Evolutionary conservation across 1,140 invertebrate species (phyloP).

Genomic region (Drosophila micromelanica): DNA sequence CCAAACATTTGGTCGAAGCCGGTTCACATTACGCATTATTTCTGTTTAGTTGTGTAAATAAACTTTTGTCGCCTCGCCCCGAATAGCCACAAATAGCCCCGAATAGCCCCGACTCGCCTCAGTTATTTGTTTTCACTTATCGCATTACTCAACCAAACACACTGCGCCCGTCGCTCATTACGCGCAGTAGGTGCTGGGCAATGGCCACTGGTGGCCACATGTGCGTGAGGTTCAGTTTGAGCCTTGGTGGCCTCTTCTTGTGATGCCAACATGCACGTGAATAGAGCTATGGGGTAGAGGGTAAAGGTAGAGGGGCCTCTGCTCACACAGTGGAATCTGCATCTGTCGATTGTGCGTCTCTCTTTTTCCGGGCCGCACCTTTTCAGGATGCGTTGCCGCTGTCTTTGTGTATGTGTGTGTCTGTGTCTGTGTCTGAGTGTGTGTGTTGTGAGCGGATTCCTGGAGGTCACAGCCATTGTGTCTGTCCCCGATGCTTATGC

Average conservation of each 20-base stretch:
- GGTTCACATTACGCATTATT: conserved; percentile 60
- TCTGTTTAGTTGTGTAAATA: conserved; percentile 72
- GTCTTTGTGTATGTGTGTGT: conserved; percentile 4
- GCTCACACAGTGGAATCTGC: conserved; percentile 40
- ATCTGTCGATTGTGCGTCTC: conserved; percentile 65
- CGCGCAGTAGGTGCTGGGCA: conserved; percentile 20
- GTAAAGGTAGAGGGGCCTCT: not conserved
- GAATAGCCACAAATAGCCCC: not conserved
- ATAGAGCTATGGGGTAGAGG: not conserved
- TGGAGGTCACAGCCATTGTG: conserved; percentile 38
- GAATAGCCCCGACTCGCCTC: conserved; percentile 18
- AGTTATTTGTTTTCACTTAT: conserved; percentile 78
- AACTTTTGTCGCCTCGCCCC: conserved; percentile 66
- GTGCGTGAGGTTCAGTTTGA: not conserved
- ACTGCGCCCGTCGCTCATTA: conserved; percentile 38
- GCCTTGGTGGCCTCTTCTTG: conserved; percentile 42
- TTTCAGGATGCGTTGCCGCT: conserved; percentile 31
- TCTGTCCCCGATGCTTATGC: conserved; percentile 17
- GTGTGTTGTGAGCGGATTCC: conserved; percentile 25
- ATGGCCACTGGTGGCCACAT: not conserved
- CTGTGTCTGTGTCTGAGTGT: conserved; percentile 10
- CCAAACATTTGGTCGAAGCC: conserved; percentile 30
- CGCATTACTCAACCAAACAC: conserved; percentile 62
- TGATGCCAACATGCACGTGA: not conserved
- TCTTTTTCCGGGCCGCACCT: conserved; percentile 13